Conservation (phyloP, 2,113 vertebrate species). For the Donacobius atricapilla region DNA sequence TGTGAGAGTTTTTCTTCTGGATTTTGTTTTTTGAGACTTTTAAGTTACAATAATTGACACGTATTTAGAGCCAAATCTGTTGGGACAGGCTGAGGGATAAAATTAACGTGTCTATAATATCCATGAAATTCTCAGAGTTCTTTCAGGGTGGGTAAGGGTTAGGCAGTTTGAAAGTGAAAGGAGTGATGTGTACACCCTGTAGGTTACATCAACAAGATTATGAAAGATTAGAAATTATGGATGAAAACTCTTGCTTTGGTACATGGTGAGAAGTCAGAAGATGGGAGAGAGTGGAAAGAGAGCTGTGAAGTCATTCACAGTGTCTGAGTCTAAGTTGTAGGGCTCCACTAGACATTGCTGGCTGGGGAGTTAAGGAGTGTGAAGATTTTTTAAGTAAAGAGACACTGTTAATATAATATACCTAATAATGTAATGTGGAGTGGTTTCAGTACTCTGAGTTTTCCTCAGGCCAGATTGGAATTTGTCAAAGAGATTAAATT, state of each 20-base stretch:
- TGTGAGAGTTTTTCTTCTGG: background rate
- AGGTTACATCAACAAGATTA: background rate
- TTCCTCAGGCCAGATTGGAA: constrained; percentile 41
- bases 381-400: background rate
- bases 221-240: background rate
- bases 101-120: background rate
- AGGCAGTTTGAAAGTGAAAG: background rate
- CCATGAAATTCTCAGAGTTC: background rate
- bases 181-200: background rate
- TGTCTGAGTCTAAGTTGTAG: background rate
- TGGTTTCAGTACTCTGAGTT: constrained; percentile 43
- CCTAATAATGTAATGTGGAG: background rate
- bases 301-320: background rate
- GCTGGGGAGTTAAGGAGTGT: background rate
- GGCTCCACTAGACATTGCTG: background rate
- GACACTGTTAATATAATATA: constrained; percentile 23
- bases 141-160: background rate
- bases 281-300: background rate
- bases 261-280: background rate
- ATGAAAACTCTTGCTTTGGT: background rate
- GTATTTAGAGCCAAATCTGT: background rate
- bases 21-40: background rate
- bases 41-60: background rate
- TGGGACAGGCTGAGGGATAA: background rate
- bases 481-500: constrained; percentile 54